Conservation (phyloP, 2,888 invertebrate genomes). For the Brachypalpus laphriformis region DNA sequence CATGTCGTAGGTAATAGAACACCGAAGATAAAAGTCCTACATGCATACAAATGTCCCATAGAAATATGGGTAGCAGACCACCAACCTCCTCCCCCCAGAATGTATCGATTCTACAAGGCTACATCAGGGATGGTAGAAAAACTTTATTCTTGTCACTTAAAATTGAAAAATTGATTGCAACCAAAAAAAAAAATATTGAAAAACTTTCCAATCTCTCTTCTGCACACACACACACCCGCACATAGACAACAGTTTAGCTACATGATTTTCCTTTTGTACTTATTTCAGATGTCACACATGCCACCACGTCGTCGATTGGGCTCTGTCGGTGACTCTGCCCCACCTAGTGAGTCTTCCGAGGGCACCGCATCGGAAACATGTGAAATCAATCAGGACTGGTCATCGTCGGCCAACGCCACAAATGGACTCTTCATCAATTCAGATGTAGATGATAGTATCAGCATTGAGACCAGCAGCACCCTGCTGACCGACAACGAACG, state of each 20-base stretch:
- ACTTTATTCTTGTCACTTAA: constrained; percentile 57
- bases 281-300: constrained; percentile 76
- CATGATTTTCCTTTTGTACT: constrained; percentile 60
- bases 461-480: constrained; percentile 82
- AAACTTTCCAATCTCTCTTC: constrained; percentile 22
- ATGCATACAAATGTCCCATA: constrained; percentile 19
- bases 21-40: constrained; percentile 44
- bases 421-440: constrained; percentile 81
- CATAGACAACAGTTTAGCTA: constrained; percentile 7
- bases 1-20: constrained; percentile 21
- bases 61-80: constrained; percentile 10
- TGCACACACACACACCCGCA: neutral
- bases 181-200: neutral
- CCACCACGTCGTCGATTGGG: constrained; percentile 84
- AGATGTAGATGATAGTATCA: constrained; percentile 81
- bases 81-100: neutral
- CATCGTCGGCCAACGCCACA: constrained; percentile 80
- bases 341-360: constrained; percentile 84
- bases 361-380: constrained; percentile 84
- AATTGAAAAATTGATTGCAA: constrained; percentile 53
- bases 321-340: constrained; percentile 86
- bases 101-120: constrained; percentile 30
- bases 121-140: constrained; percentile 30
- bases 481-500: constrained; percentile 86
- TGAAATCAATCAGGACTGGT: constrained; percentile 79